Evolutionary conservation across 2,888 invertebrate genomes (phyloP), one percentile per base, ranked within the genome.

Genomic region (Drosophila yooni): DNA sequence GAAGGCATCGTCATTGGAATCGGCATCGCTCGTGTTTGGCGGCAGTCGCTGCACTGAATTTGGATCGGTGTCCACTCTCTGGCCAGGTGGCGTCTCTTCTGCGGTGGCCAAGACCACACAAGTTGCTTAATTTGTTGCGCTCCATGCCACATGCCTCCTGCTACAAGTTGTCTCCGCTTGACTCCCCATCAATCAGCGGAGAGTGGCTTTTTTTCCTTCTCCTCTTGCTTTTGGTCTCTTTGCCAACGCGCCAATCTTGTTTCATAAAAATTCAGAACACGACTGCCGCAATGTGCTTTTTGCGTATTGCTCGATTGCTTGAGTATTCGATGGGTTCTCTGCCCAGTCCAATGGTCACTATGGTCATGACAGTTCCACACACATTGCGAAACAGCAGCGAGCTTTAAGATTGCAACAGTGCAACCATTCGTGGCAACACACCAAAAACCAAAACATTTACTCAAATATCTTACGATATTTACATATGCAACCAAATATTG

Each of bases 121-220:
- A 89, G 89, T 83, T 72, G 89, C 82, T 87, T 87, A 87, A 87
- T 87, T 87, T 87, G 87, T 89, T 87, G 87, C 89, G 74, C 84
- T 76, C 76, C 83, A 84, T 81, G 82, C 56, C 27, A 29, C 29
- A 46, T 46, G 46, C 43, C 71, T 64, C 58, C 69, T 59, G 67
- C 66, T 70, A 68, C 80, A 72, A 78, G 82, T 83, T 89, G 87
- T 79, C 76, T 88, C 87, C 87, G 83, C 85, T 79, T 87, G 87
- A 89, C 85, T 87, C 87, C 85, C 82, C 85, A 85, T 87, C 87
- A 87, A 87, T 87, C 87, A 87, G 88, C 29, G 27, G 11, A 57
- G 68, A 73, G 80, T 74, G 69, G 81, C 70, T 25, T 8, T 46
- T 43, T 25, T 3, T 15, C 13, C 33, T 1, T 33, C 33, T 33